Conservation (phyloP, 2,888 invertebrate genomes). For the Hymenopus coronatus region DNA sequence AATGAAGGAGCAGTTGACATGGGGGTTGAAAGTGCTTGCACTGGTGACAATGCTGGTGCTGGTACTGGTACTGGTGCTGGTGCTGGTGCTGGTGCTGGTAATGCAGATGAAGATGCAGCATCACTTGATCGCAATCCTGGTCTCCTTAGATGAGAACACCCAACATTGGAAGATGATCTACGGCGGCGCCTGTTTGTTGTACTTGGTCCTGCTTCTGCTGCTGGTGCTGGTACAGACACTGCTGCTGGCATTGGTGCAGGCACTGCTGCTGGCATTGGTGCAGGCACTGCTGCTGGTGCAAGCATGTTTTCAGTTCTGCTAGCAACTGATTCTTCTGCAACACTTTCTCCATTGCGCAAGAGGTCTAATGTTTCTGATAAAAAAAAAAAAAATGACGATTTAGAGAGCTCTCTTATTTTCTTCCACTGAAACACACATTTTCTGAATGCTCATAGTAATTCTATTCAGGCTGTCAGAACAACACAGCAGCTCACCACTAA, state of each 20-base stretch:
- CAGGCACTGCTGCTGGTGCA: neutral
- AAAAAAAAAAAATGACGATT: neutral
- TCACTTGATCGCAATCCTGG: conserved; percentile 18
- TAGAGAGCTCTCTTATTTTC: neutral
- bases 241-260: too few relatives aligned
- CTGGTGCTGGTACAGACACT: neutral
- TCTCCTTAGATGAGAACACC: neutral
- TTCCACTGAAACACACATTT: neutral
- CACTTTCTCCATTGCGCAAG: conserved; percentile 6
- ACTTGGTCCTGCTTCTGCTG: neutral
- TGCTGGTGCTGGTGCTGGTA: conserved; percentile 19
- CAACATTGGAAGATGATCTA: neutral
- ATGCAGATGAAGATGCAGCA: conserved; percentile 24
- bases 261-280: too few relatives aligned
- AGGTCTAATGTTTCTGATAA: neutral
- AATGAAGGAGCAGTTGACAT: too few relatives aligned
- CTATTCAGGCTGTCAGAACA: too few relatives aligned
- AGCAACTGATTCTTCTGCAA: neutral
- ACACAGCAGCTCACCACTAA: too few relatives aligned
- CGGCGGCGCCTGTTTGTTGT: neutral
- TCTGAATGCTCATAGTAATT: too few relatives aligned
- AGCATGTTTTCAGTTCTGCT: neutral
- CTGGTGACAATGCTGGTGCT: too few relatives aligned
- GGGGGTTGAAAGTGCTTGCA: neutral
- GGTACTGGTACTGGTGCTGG: neutral